Percentiles rank a stretch among this genome's conserved stretches.
Conservation (phyloP, 1,140 invertebrate species). For the Apis mellifera region Amel_HAv3.1 CM009939.2:10041001-10041500, state of each 20-base stretch:
- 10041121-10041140: neutral
- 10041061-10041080: neutral
- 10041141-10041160: neutral
- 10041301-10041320: slow-evolving; percentile 7
- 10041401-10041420: slow-evolving; percentile 49
- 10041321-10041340: slow-evolving; percentile 32
- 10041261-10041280: neutral
- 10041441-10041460: slow-evolving; percentile 58
- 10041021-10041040: neutral
- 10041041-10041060: neutral
- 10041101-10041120: neutral
- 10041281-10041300: neutral
- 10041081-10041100: neutral
- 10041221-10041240: neutral
- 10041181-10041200: neutral
- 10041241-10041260: neutral
- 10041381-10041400: neutral
- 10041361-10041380: slow-evolving; percentile 30
- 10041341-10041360: slow-evolving; percentile 5
- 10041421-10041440: slow-evolving; percentile 62
- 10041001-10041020: no score
- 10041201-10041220: neutral
- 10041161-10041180: no score
- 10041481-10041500: slow-evolving; percentile 57
- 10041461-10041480: slow-evolving; percentile 33